These are phyloP conservation scores for Sabatieria punctata DNA, from an alignment of 2,888 invertebrate genomes.

Conservation along the genomic window DNA sequence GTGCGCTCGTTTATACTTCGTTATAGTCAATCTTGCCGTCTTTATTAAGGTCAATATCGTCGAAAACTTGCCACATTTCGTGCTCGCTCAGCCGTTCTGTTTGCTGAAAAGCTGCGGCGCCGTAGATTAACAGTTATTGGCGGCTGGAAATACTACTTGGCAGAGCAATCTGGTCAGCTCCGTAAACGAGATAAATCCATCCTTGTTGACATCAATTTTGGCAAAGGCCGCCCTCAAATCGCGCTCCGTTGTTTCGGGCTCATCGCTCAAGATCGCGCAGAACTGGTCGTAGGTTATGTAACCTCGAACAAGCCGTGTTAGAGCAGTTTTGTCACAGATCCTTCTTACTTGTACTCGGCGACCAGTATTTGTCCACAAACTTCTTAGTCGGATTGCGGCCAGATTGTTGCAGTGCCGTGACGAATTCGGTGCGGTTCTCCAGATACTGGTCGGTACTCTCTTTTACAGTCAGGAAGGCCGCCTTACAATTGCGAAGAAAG, in stretches of 20 bases:
- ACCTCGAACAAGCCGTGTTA: neutral
- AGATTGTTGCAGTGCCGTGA: constrained; percentile 26
- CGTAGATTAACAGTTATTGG: constrained; percentile 10
- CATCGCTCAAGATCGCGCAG: neutral
- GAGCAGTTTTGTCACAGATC: constrained; percentile 11
- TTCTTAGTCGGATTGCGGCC: constrained; percentile 29
- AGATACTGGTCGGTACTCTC: no score
- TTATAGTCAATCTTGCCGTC: constrained; percentile 32
- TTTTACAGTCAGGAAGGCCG: no score
- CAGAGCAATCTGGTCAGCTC: constrained; percentile 31
- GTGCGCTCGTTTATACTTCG: constrained; percentile 22
- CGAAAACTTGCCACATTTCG: constrained; percentile 31
- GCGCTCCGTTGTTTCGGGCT: constrained; percentile 22
- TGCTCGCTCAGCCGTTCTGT: neutral
- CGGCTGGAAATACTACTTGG: neutral
- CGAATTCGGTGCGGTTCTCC: neutral
- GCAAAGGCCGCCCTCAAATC: constrained; percentile 33
- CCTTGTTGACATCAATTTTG: constrained; percentile 33
- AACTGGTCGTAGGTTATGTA: neutral
- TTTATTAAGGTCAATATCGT: constrained; percentile 32
- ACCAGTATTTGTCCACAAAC: constrained; percentile 27
- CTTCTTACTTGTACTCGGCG: constrained; percentile 19
- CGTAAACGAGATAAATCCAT: constrained; percentile 30
- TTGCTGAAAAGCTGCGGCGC: neutral
- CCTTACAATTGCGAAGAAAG: no score